Conservation (phyloP, 1,140 invertebrate species). For the Pseudomyrmex dendroicus region DNA sequence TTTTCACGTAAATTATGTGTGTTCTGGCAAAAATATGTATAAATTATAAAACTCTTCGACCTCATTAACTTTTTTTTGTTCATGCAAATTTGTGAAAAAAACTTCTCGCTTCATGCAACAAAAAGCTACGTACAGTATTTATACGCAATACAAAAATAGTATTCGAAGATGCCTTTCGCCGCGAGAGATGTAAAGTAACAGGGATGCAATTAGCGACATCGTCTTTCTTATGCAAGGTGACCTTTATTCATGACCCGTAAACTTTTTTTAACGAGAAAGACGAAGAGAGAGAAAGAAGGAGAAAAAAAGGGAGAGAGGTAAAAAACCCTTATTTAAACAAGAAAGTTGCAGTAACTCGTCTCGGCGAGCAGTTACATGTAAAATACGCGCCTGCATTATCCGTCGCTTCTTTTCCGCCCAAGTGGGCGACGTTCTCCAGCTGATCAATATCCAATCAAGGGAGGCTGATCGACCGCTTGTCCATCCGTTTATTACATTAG, state of each 20-base stretch:
- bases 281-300: neutral
- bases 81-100: too few species aligned
- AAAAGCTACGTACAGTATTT: too few species aligned
- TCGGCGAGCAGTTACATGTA: constrained; percentile 12
- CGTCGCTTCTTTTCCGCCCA: constrained; percentile 30
- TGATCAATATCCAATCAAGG: constrained; percentile 57
- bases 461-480: constrained; percentile 59
- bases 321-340: constrained; percentile 10
- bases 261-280: constrained; percentile 4
- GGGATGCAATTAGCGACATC: constrained; percentile 10
- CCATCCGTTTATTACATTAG: constrained; percentile 69
- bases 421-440: constrained; percentile 34
- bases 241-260: constrained; percentile 5
- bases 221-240: constrained; percentile 4
- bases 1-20: neutral
- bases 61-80: too few species aligned
- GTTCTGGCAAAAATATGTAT: too few species aligned
- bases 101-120: too few species aligned
- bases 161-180: neutral
- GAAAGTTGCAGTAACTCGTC: constrained; percentile 9
- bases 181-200: neutral
- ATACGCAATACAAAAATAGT: too few species aligned
- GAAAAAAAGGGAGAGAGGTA: neutral
- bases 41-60: too few species aligned
- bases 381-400: constrained; percentile 27